Conservation (phyloP, 2,888 invertebrate genomes). For the Orthonychiurus folsomi region DNA sequence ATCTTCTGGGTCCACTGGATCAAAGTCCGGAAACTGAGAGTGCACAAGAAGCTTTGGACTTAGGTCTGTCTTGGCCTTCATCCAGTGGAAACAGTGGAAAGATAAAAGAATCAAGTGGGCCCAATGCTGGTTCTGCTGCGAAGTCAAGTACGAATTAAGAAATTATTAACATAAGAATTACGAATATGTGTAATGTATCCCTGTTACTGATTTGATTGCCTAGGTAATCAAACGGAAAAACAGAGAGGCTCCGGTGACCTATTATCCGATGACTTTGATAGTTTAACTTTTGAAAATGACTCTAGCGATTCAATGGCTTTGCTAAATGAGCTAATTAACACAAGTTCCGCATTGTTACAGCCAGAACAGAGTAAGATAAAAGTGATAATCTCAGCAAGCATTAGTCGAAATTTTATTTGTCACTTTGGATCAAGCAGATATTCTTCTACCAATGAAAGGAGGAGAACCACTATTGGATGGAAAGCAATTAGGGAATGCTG, state of each 20-base stretch:
- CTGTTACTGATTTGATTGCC: background rate
- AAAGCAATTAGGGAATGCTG: too few relatives aligned
- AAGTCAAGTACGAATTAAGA: background rate
- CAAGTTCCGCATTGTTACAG: constrained; percentile 9
- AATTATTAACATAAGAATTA: background rate
- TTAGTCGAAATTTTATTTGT: background rate
- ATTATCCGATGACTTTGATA: constrained; percentile 36
- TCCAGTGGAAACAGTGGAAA: too few relatives aligned
- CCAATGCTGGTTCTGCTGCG: constrained; percentile 5
- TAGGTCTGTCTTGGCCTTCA: constrained; percentile 25
- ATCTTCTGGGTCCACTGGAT: constrained; percentile 31
- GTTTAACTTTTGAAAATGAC: constrained; percentile 27
- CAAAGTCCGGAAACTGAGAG: constrained; percentile 37
- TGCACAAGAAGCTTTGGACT: constrained; percentile 35
- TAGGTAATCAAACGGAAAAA: constrained; percentile 18
- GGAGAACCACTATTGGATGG: background rate
- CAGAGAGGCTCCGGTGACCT: constrained; percentile 32
- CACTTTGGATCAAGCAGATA: too few relatives aligned
- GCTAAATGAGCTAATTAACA: constrained; percentile 36
- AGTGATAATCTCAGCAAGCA: too few relatives aligned
- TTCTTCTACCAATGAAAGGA: background rate
- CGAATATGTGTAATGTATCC: too few relatives aligned
- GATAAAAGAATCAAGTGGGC: background rate
- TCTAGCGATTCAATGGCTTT: constrained; percentile 36
- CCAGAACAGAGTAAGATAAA: constrained; percentile 18